These are phyloP conservation scores for Wasmannia auropunctata DNA, from an alignment of 1,140 invertebrate genomes.

Conservation along the genomic window DNA sequence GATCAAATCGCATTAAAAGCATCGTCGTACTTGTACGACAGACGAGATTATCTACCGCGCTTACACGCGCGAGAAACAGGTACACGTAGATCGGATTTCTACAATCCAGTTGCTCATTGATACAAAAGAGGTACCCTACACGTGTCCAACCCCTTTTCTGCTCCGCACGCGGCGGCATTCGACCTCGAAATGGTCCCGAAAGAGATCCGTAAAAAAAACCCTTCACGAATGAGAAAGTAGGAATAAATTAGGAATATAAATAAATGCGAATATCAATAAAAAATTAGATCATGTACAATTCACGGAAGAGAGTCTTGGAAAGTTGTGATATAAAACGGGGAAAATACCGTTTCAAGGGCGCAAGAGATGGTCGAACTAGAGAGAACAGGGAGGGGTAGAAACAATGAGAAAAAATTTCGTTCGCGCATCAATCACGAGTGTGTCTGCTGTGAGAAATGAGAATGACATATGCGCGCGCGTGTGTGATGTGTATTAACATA, in stretches of 20 bases:
- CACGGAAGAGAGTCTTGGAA: not conserved
- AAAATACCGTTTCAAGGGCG: not conserved
- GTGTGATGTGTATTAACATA: conserved; percentile 70
- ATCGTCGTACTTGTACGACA: not conserved
- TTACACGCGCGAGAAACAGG: conserved; percentile 23
- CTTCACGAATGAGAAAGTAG: not conserved
- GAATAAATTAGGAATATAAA: not conserved
- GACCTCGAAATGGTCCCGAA: not conserved
- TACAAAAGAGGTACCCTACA: conserved; percentile 19
- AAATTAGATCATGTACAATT: not conserved
- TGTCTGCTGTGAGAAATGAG: not conserved
- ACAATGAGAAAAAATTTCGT: conserved; percentile 31
- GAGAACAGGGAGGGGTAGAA: not conserved
- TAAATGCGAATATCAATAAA: not conserved
- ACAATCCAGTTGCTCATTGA: not conserved
- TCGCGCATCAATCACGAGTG: conserved; percentile 36
- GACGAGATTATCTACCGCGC: conserved; percentile 28
- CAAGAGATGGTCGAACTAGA: not conserved
- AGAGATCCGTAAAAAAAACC: not conserved
- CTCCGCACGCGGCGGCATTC: too few species aligned
- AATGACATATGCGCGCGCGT: not conserved
- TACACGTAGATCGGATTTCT: conserved; percentile 31
- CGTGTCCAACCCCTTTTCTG: not conserved
- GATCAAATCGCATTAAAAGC: conserved; percentile 21
- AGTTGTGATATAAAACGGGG: not conserved